These are phyloP conservation scores for Troides aeacus DNA, from an alignment of 2,888 invertebrate genomes.

Conservation along the genomic window DNA sequence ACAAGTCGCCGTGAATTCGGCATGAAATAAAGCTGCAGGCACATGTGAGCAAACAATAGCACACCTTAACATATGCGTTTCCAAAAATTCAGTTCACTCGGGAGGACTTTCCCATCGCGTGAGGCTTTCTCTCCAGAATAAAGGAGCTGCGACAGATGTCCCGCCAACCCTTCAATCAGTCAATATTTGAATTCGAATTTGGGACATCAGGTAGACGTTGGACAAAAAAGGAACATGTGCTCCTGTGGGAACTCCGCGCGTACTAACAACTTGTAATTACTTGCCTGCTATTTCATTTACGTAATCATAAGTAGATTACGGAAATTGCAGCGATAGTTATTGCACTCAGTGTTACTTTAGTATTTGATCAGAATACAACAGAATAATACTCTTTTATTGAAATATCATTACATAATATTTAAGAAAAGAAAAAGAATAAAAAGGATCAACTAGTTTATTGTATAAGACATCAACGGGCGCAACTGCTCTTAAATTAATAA, in stretches of 20 bases:
- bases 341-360: too few species aligned
- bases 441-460: too few species aligned
- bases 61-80: constrained; percentile 51
- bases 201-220: constrained; percentile 41
- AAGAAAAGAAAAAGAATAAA: too few species aligned
- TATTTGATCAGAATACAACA: too few species aligned
- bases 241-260: constrained; percentile 42
- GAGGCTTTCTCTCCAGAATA: constrained; percentile 56
- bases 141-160: constrained; percentile 67
- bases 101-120: constrained; percentile 48
- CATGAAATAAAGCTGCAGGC: constrained; percentile 11
- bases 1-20: too few species aligned
- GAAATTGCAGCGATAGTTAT: not conserved
- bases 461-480: too few species aligned
- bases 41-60: constrained; percentile 50
- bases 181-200: constrained; percentile 71
- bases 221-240: constrained; percentile 52
- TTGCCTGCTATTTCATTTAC: constrained; percentile 7
- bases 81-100: constrained; percentile 40
- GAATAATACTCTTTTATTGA: too few species aligned
- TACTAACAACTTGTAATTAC: constrained; percentile 26
- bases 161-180: constrained; percentile 75
- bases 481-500: too few species aligned
- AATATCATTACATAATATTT: too few species aligned
- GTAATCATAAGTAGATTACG: constrained; percentile 8